Evolutionary conservation across 2,113 vertebrate genomes (phyloP).

Genomic region (Pandion haliaetus): DNA sequence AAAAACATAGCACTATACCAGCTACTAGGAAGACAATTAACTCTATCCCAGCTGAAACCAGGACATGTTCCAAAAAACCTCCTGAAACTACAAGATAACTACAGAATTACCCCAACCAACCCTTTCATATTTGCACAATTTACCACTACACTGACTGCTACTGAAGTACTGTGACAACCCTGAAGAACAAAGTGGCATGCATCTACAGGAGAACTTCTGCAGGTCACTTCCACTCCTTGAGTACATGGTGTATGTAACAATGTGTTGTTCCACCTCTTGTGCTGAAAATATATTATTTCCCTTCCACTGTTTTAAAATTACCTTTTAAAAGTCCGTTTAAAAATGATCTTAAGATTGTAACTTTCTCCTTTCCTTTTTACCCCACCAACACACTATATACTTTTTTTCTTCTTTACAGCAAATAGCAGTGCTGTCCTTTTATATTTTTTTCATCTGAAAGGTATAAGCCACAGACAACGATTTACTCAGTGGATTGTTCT

Average conservation of each 20-base stretch:
- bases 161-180: background rate
- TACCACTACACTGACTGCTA: background rate
- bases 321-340: background rate
- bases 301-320: background rate
- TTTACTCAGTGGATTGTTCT: background rate
- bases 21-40: no score
- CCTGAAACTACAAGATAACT: background rate
- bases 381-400: background rate
- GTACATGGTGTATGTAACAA: background rate
- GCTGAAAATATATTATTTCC: background rate
- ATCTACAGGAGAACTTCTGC: background rate
- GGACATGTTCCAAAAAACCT: accelerated
- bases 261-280: background rate
- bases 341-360: background rate
- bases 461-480: background rate
- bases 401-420: background rate
- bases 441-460: background rate
- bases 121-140: background rate
- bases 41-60: no score
- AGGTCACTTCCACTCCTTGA: background rate
- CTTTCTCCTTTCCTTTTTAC: background rate
- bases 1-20: no score
- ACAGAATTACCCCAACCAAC: background rate
- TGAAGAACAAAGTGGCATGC: background rate
- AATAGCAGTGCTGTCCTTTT: background rate